A percentile compares a stretch with the other conserved stretches of the same genome.
These are phyloP conservation scores for Lacerta viridis DNA, from an alignment of 2,797 vertebrate genomes.

Conservation along the genomic window DNA sequence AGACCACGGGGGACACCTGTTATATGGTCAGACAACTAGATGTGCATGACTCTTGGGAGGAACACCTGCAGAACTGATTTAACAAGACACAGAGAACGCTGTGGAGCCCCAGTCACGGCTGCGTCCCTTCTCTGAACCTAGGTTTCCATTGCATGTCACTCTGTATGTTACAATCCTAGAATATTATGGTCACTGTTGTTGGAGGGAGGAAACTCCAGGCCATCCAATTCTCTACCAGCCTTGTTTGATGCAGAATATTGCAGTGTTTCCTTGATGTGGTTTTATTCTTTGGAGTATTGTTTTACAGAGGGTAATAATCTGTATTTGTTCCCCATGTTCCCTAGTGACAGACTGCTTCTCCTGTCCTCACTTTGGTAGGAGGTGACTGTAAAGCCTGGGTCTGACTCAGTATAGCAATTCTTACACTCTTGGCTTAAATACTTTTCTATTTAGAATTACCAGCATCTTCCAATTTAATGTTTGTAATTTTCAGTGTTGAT, in stretches of 20 bases:
- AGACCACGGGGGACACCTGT: background rate
- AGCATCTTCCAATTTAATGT: background rate
- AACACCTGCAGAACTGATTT: background rate
- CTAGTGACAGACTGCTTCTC: too few relatives aligned
- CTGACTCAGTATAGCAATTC: background rate
- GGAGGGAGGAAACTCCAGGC: background rate
- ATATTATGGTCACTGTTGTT: background rate
- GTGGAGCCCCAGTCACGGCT: background rate
- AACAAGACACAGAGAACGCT: background rate
- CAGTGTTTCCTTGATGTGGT: too few relatives aligned
- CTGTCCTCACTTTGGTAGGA: background rate
- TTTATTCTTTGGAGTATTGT: background rate
- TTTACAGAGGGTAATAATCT: background rate
- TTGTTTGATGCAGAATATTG: background rate
- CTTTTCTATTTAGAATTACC: slow-evolving; percentile 65
- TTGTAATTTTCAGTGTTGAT: slow-evolving; percentile 67
- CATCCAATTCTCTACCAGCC: background rate
- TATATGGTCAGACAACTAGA: too few relatives aligned
- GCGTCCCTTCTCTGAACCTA: background rate
- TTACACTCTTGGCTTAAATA: background rate
- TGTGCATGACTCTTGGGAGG: background rate
- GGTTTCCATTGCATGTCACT: background rate
- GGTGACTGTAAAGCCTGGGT: background rate
- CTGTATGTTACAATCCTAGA: too few relatives aligned
- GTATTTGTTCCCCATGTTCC: background rate